Evolutionary conservation across 2,888 invertebrate genomes (phyloP), one percentile per base, ranked within the genome.

Genomic region (Latrodectus elegans): DNA sequence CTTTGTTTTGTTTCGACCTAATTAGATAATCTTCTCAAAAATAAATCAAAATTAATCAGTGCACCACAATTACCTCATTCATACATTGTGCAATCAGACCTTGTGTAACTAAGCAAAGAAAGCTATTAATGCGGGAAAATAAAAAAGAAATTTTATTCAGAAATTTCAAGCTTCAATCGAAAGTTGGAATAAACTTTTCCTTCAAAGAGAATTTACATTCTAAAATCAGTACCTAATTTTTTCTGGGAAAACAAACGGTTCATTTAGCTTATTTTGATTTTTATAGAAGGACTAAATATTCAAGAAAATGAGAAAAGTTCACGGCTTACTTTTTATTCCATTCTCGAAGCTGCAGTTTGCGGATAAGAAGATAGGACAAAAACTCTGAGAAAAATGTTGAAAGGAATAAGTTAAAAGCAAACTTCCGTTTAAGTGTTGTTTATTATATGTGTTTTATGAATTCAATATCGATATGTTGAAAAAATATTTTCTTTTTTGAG

Each of bases 171-270:
- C 73, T 65, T 73, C 81, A 49, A 73, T 74, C 73, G 65, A n/a
- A 51, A 26, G n/a, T 26, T 22, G 73, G 68, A 74, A 81, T 73
- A 81, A 74, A 67, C 67, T 73, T 81, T 73, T 26, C 53, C 67
- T 74, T 53, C 38, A 52, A 51, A 81, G 64, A 65, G 73, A 81
- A 81, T 81, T 81, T 81, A 73, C 73, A 81, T 73, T 81, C 81
- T 81, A 81, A 64, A 81, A 73, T 73, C 53, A 38, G 73, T 67
- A 81, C 72, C 60, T 81, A 73, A 81, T 73, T 81, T 81, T 73
- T 4, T 55, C 67, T 67, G 26, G 9, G 67, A 74, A 81, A 81
- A 81, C 81, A 81, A 81, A 73, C 67, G 67, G 73, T 81, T 81
- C 73, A 81, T 74, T 81, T 81, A 73, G 73, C 73, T 81, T 65